phyloP scores from a whole-genome alignment of 2,797 vertebrate species.

The Crocodylus rhombifer region DNA sequence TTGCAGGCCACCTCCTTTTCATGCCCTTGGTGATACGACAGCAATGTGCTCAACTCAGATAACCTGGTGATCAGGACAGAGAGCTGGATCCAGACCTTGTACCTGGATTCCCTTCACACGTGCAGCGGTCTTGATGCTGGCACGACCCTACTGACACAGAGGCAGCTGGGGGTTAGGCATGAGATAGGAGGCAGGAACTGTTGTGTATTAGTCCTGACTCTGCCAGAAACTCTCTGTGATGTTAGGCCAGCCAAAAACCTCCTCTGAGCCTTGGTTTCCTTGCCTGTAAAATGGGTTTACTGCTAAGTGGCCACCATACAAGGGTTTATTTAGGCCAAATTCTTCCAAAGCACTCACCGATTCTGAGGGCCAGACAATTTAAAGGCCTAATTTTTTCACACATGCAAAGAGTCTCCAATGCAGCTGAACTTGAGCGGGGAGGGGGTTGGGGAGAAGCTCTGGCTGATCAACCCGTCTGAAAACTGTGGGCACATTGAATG shows the following conservation, averaged over 20 bases:
- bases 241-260: background rate
- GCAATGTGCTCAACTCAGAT: background rate
- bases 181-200: background rate
- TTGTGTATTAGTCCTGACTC: background rate
- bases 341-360: accelerated
- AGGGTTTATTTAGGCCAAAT: too few relatives aligned
- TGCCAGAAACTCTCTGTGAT: background rate
- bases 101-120: background rate
- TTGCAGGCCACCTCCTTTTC: too few relatives aligned
- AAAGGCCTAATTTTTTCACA: background rate
- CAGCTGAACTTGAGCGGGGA: too few relatives aligned
- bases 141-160: accelerated
- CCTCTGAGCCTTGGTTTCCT: background rate
- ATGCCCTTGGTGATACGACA: too few relatives aligned
- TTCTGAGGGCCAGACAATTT: too few relatives aligned
- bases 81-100: background rate
- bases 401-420: background rate
- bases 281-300: background rate
- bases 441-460: too few relatives aligned
- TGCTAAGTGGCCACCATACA: background rate
- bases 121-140: accelerated
- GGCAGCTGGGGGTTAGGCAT: background rate
- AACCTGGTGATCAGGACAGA: background rate
- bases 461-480: background rate
- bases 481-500: background rate